Conservation (phyloP, 2,888 invertebrate genomes). For the Disparrhopalites patrizii region DNA sequence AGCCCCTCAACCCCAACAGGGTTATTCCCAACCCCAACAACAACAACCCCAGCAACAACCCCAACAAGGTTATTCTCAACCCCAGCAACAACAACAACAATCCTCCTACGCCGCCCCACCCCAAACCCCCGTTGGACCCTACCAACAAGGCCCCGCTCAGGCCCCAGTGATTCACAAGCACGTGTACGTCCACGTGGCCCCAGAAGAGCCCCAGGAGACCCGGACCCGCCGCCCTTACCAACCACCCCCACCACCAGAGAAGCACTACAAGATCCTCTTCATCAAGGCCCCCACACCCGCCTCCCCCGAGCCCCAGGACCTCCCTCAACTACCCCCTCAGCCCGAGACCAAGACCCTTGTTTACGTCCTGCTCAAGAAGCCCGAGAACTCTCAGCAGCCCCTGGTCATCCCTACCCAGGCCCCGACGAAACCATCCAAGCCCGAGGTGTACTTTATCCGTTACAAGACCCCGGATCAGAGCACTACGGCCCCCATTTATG, state of each 20-base stretch:
- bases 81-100: conserved; percentile 47
- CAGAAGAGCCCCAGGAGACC: conserved; percentile 61
- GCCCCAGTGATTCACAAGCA: conserved; percentile 74
- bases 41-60: conserved; percentile 19
- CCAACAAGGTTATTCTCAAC: conserved; percentile 30
- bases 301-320: conserved; percentile 39
- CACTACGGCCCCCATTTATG: conserved; percentile 28
- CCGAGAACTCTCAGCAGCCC: conserved; percentile 73
- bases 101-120: conserved; percentile 35
- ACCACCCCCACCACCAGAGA: conserved; percentile 86
- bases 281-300: conserved; percentile 59
- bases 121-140: conserved; percentile 52
- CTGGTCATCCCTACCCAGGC: conserved; percentile 72
- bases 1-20: conserved; percentile 22
- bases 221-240: conserved; percentile 78
- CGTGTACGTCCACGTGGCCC: conserved; percentile 77
- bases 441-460: conserved; percentile 84
- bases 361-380: conserved; percentile 82
- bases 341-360: conserved; percentile 47
- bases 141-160: conserved; percentile 34
- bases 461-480: conserved; percentile 60
- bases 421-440: conserved; percentile 79
- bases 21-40: conserved; percentile 1
- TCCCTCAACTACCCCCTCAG: conserved; percentile 43
- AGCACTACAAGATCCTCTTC: conserved; percentile 72